Evolutionary conservation across 1,140 invertebrate genomes (phyloP), one percentile per base, ranked within the genome.

Genomic region (Hesperophylax magnus): DNA sequence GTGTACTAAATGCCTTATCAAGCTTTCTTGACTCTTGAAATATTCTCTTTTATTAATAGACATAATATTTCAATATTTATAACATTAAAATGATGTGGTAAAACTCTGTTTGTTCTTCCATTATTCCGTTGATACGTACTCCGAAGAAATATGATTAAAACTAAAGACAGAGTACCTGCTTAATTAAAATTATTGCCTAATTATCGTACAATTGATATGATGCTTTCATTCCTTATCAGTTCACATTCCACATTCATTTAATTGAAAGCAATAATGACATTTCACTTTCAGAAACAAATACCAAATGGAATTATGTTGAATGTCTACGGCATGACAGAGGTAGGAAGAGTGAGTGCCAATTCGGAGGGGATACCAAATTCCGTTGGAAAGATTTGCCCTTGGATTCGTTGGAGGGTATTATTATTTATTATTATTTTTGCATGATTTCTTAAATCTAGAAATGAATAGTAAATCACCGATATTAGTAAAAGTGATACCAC

Each of bases 321-420:
- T 54, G 71, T 14, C 5, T 74, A 74, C 54, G 71, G 71, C 14
- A 56, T 74, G 71, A 56, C 71, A 4, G 71, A 74, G 17, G n/a
- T 20, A 27, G 18, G 47, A 8, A 15, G 24, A 22, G 2, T 74
- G 3, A 74, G 47, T 56, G 7, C 8, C 3, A 74, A 74, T 14
- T n/a, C 9, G 4, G 47, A 20, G n/a, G 71, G 27, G 20, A 54
- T 20, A 24, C 18, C 71, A 54, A 22, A 17, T 27, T 24, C 71
- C 11, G 20, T 20, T 56, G 71, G 71, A 31, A 74, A 56, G 53
- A 56, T 74, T 3, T 5, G 11, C 22, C 82, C 82, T 14, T 75
- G 63, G 56, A 22, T 83, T 20, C 15, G 78, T 22, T 81, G 78
- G 79, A 74, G 76, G 76, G 82, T 83, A 81, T 47, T 17, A 22